phyloP scores from a whole-genome alignment of 2,797 vertebrate species.

The Phyllotis vaccarum region DNA sequence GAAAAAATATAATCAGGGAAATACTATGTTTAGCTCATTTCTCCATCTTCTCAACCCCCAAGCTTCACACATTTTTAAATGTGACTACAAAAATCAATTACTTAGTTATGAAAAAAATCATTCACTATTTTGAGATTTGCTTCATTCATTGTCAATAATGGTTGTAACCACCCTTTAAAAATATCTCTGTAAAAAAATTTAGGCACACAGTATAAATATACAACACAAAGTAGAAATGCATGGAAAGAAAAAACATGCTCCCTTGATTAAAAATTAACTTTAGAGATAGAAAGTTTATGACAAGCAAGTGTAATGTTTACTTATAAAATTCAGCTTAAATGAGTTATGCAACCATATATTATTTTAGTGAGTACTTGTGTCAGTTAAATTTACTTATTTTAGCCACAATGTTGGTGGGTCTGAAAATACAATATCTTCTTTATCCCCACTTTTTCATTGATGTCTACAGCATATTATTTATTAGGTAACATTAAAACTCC shows the following conservation, averaged over 20 bases:
- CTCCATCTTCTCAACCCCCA: conserved; percentile 42
- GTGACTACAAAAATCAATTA: conserved; percentile 62
- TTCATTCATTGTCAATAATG: conserved; percentile 39
- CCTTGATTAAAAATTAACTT: conserved; percentile 63
- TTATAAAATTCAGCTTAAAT: conserved; percentile 40
- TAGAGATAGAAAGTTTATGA: conserved; percentile 10
- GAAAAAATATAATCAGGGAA: conserved; percentile 74
- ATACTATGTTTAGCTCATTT: conserved; percentile 82
- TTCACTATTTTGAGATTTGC: background rate
- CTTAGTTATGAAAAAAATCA: conserved; percentile 62
- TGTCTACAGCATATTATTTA: background rate
- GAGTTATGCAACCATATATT: background rate
- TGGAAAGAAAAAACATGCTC: conserved; percentile 10
- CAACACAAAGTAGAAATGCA: background rate
- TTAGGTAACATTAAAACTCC: background rate
- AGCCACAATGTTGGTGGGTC: background rate
- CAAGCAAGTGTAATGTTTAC: conserved; percentile 39
- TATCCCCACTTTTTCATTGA: background rate
- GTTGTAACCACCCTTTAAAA: background rate
- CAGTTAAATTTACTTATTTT: background rate
- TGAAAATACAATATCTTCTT: background rate
- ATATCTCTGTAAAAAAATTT: conserved; percentile 51
- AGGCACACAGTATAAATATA: conserved; percentile 15
- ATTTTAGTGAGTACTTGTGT: background rate
- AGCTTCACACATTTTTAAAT: conserved; percentile 67